Percentiles rank a stretch among this genome's conserved stretches.
Evolutionary conservation across 2,113 vertebrate genomes (phyloP).

Genomic region (Prionailurus bengalensis): DNA sequence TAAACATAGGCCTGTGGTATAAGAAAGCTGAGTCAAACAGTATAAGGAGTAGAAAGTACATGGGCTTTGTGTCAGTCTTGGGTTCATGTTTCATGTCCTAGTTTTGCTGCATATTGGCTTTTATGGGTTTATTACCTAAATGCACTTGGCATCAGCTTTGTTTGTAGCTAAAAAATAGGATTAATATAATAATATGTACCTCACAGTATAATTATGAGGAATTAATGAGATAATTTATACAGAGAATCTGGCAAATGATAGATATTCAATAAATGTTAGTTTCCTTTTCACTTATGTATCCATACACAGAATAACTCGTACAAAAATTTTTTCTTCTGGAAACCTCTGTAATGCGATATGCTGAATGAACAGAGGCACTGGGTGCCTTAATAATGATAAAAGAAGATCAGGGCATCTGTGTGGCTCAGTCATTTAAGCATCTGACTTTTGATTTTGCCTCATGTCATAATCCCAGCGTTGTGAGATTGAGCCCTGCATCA

Average conservation of each 20-base stretch:
- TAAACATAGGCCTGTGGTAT: neutral
- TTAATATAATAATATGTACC: neutral
- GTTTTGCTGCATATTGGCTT: neutral
- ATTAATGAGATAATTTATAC: constrained; percentile 14
- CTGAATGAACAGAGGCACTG: neutral
- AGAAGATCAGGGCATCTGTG: neutral
- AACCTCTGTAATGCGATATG: neutral
- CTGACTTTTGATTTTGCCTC: neutral
- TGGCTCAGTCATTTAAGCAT: neutral
- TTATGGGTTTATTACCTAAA: neutral
- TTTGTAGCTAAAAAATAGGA: neutral
- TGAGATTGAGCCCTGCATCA: neutral
- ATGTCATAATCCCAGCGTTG: neutral
- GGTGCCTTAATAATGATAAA: neutral
- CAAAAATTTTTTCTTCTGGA: neutral
- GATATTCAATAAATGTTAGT: neutral
- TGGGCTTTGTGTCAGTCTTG: neutral
- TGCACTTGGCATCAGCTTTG: neutral
- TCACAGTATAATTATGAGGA: neutral
- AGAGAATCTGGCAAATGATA: neutral
- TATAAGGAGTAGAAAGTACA: neutral
- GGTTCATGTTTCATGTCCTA: neutral
- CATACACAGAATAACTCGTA: neutral
- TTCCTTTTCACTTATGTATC: neutral
- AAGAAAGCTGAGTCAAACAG: neutral